phyloP scores from a whole-genome alignment of 1,140 invertebrate species.

The Phortica variegata region DNA sequence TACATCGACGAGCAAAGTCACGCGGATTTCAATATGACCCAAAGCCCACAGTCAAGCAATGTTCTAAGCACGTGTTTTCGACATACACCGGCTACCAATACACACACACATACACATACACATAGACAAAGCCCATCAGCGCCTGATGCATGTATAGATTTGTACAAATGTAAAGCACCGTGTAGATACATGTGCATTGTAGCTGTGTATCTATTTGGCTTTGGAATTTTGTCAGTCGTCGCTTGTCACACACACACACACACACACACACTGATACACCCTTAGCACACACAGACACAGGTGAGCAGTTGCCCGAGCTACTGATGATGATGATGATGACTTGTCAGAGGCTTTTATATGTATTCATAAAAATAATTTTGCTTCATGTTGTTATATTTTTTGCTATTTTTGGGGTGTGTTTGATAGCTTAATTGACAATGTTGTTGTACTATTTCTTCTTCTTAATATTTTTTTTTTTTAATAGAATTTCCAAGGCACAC shows the following conservation, averaged over 20 bases:
- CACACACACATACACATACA: constrained; percentile 20
- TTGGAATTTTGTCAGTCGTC: no score
- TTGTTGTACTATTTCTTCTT: background rate
- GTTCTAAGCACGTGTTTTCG: constrained; percentile 56
- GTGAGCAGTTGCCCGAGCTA: background rate
- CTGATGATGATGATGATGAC: background rate
- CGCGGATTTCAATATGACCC: constrained; percentile 56
- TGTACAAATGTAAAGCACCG: no score
- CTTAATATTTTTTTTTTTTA: background rate
- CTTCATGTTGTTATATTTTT: no score
- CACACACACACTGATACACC: constrained; percentile 17
- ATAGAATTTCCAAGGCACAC: background rate
- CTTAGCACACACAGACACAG: constrained; percentile 32
- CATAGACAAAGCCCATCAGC: constrained; percentile 18
- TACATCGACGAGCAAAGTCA: constrained; percentile 41
- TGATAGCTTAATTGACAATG: background rate
- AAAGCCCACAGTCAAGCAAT: constrained; percentile 53
- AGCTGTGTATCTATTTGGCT: no score
- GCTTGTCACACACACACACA: constrained; percentile 2
- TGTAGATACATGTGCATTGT: no score
- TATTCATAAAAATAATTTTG: no score
- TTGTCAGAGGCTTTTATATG: background rate
- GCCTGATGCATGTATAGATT: no score
- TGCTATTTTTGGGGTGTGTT: no score
- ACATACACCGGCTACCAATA: constrained; percentile 32